A percentile compares a stretch with the other conserved stretches of the same genome.
These are phyloP conservation scores for Nasonia oneida DNA, from an alignment of 2,888 invertebrate species.

Conservation along the genomic window DNA sequence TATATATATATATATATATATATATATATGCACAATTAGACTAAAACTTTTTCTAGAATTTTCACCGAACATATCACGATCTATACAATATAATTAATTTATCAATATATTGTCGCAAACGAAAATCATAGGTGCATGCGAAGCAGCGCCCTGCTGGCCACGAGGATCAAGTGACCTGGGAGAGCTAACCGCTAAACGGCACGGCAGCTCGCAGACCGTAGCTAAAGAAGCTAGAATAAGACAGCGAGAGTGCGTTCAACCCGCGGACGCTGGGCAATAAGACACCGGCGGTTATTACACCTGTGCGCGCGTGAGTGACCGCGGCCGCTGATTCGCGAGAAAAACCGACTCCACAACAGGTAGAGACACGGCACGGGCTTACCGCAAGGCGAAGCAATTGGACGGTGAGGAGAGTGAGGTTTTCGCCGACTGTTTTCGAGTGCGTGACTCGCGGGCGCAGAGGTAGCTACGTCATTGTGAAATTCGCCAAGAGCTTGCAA, in stretches of 20 bases:
- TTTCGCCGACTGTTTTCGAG: background rate
- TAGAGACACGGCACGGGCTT: background rate
- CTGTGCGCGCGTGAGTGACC: slow-evolving; percentile 33
- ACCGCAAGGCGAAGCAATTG: background rate
- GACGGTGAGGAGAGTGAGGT: background rate
- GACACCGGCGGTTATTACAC: slow-evolving; percentile 48
- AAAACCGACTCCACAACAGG: background rate
- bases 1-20: too few species aligned
- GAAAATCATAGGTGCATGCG: background rate
- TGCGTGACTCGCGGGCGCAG: background rate
- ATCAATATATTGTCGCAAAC: too few species aligned
- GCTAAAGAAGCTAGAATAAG: slow-evolving; percentile 13
- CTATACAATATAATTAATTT: too few species aligned
- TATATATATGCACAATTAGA: too few species aligned
- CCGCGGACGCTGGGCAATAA: slow-evolving; percentile 26
- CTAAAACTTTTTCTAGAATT: too few species aligned
- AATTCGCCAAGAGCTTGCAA: background rate
- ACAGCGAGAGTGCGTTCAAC: slow-evolving; percentile 51
- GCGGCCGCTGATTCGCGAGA: background rate
- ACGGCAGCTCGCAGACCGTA: background rate
- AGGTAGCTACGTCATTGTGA: too few species aligned
- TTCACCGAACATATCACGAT: too few species aligned
- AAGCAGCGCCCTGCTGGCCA: background rate
- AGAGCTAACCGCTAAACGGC: slow-evolving; percentile 11
- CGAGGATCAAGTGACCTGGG: background rate